These are phyloP conservation scores for Scrobipalpa costella DNA, from an alignment of 2,888 invertebrate genomes.

Conservation along the genomic window DNA sequence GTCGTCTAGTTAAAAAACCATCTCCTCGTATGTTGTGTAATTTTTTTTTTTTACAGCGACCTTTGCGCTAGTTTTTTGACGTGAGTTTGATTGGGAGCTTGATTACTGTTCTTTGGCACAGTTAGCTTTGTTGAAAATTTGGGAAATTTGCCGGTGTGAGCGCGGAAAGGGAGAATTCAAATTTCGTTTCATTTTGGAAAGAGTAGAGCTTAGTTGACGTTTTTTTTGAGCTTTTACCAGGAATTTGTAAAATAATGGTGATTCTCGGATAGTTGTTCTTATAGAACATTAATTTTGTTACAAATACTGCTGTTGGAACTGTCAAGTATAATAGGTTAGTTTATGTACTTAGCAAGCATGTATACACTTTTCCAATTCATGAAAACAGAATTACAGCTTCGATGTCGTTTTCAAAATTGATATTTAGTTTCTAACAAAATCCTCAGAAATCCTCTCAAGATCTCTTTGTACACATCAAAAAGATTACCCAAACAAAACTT, in stretches of 20 bases:
- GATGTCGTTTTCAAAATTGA: not conserved
- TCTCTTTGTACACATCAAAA: not conserved
- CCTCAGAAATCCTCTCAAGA: not conserved
- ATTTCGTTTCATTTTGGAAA: not conserved
- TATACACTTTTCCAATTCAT: too few relatives aligned
- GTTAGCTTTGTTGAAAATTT: constrained; percentile 13
- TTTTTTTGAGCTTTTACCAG: not conserved
- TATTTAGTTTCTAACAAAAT: not conserved
- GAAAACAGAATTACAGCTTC: not conserved
- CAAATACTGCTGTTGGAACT: too few relatives aligned
- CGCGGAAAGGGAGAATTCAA: not conserved
- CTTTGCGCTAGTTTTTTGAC: constrained; percentile 14
- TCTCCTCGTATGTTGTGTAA: not conserved
- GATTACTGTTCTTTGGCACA: constrained; percentile 8
- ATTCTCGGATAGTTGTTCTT: too few relatives aligned
- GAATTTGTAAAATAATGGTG: too few relatives aligned
- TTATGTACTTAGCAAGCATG: too few relatives aligned
- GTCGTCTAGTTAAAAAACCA: too few relatives aligned
- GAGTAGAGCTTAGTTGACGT: not conserved
- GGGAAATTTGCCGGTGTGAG: not conserved
- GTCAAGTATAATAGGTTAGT: too few relatives aligned
- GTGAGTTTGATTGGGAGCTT: constrained; percentile 3
- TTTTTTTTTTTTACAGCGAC: not conserved
- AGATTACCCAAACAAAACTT: not conserved
- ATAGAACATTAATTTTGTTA: too few relatives aligned